Conservation (phyloP, 2,113 vertebrate species). For the Saccopteryx bilineata region DNA sequence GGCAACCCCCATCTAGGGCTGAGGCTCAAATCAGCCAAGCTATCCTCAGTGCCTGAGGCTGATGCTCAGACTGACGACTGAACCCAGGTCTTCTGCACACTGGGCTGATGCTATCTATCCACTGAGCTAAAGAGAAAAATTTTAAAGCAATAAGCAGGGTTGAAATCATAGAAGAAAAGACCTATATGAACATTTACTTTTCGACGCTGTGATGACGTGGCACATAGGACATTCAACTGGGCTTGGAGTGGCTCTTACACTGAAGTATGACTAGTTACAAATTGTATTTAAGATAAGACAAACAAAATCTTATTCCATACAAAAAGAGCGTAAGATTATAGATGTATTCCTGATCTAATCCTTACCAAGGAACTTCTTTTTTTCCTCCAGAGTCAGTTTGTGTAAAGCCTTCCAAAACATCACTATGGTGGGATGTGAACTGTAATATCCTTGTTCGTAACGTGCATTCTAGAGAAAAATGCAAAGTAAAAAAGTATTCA, state of each 20-base stretch:
- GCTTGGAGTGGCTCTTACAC: not conserved
- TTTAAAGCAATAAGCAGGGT: not conserved
- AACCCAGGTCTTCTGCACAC: too few relatives aligned
- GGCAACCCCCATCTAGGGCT: too few relatives aligned
- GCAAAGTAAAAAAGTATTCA: not conserved
- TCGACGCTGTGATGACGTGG: not conserved
- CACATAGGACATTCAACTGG: not conserved
- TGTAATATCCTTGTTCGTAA: constrained; percentile 86
- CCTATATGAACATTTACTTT: not conserved
- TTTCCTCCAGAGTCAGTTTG: constrained; percentile 86
- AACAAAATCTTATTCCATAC: not conserved
- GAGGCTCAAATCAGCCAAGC: too few relatives aligned
- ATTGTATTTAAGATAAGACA: not conserved
- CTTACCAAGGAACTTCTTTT: constrained; percentile 92
- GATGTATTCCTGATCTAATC: constrained; percentile 56
- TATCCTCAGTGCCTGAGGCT: too few relatives aligned
- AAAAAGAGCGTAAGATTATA: not conserved
- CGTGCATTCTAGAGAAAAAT: constrained; percentile 87
- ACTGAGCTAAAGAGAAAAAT: not conserved
- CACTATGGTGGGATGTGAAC: constrained; percentile 86
- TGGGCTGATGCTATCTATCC: too few relatives aligned
- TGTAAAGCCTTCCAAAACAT: constrained; percentile 94
- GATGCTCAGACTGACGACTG: too few relatives aligned
- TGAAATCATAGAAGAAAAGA: not conserved
- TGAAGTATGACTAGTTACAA: not conserved